Conservation (phyloP, 1,140 invertebrate species). For the Triops longicaudatus region DNA sequence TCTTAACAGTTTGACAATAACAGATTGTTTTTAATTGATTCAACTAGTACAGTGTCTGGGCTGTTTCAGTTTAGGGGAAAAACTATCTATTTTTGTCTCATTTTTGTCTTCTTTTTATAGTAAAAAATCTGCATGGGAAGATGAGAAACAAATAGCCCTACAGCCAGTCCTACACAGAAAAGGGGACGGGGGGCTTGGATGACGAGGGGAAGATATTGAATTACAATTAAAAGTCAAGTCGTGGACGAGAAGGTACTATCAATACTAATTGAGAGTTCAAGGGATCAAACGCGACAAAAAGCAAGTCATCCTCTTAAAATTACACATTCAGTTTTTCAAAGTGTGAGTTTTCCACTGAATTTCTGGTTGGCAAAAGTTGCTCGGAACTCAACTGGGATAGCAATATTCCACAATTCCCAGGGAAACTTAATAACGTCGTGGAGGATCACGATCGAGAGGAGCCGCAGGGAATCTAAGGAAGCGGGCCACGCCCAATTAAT, state of each 20-base stretch:
- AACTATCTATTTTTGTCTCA: not conserved
- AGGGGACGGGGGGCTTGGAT: not conserved
- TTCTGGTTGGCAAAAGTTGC: constrained; percentile 5
- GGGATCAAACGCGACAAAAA: constrained; percentile 6
- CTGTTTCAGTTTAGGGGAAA: not conserved
- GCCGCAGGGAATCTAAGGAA: constrained; percentile 14
- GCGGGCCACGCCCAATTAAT: constrained; percentile 10
- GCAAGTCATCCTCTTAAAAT: not conserved
- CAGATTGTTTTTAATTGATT: not conserved
- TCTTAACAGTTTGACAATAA: not conserved
- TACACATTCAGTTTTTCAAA: not conserved
- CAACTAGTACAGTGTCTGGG: not conserved
- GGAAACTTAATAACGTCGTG: constrained; percentile 8
- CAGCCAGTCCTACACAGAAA: not conserved
- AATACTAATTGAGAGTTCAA: not conserved
- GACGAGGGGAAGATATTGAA: not conserved
- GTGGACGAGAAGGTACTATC: not conserved
- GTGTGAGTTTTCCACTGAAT: not conserved
- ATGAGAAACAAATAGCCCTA: not conserved
- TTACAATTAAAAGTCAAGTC: not conserved
- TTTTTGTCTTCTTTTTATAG: not conserved
- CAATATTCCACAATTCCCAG: not conserved
- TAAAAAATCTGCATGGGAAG: not conserved
- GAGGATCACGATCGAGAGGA: constrained; percentile 11
- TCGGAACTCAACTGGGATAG: not conserved